Evolutionary conservation across 2,888 invertebrate species (phyloP), one percentile per base, ranked within the genome.

Genomic region (Amphipyra tragopoginis): DNA sequence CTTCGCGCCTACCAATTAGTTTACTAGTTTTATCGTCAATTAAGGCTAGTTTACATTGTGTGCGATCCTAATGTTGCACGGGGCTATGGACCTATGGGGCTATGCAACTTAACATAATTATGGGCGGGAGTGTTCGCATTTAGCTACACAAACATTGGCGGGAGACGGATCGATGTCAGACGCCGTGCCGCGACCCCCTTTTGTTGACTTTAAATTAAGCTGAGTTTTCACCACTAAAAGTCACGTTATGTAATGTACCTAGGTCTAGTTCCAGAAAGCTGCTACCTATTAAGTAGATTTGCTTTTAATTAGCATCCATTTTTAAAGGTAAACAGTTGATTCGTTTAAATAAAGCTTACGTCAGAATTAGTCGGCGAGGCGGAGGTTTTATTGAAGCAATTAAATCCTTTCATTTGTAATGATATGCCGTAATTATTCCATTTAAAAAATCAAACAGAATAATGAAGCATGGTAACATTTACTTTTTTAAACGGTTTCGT

Each of bases 151-250:
- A 79, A 77, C 64, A 72, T 63, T 68, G 70, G 48, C 40, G 57
- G 60, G 62, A 67, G 72, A 43, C 43, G 68, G 72, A 83, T 83
- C 79, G 77, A 83, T 83, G 64, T 40, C 55, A 59, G 67, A 72
- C 65, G 61, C 71, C 58, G 43, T 55, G 51, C 59, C 56, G 49
- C 65, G 48, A 55, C 62, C 67, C 68, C 64, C 67, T 76, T 73
- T 69, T 81, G 81, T 81, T 81, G 75, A 79, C 72, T 75, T 81
- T 76, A 82, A 80, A 82, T 80, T 79, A 79, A 72, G 67, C 71
- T 45, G 70, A 66, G 71, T 73, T 77, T 75, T 64, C 57, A 69
- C 57, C 58, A 64, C 53, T 66, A 75, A 72, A 65, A 70, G 59
- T 55, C 63, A 61, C 48, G 55, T 69, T 66, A 49, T 64, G 51